Conservation (phyloP, 2,888 invertebrate genomes). For the Heteropelma amictum region DNA sequence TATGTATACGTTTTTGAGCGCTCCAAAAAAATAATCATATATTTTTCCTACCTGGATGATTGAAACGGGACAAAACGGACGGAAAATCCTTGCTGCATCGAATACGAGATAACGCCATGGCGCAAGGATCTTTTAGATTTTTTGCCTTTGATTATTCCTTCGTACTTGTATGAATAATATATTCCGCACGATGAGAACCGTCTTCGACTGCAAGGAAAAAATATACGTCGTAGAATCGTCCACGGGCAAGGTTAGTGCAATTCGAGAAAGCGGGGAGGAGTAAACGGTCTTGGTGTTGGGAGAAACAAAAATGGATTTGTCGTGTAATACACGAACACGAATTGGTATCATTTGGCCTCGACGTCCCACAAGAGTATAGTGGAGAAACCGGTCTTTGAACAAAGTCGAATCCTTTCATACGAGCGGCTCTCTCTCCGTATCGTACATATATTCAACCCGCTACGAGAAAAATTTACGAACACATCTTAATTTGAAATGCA, state of each 20-base stretch:
- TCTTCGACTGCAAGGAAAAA: background rate
- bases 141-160: background rate
- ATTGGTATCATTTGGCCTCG: background rate
- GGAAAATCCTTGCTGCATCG: constrained; percentile 55
- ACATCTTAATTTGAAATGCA: too few species aligned
- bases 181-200: background rate
- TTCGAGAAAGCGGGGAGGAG: constrained; percentile 21
- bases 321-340: background rate
- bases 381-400: background rate
- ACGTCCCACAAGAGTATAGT: background rate
- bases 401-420: background rate
- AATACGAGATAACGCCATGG: constrained; percentile 65
- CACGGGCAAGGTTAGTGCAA: constrained; percentile 34
- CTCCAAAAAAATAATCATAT: background rate
- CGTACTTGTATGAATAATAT: background rate
- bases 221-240: constrained; percentile 1
- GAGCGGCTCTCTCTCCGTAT: too few species aligned
- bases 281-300: constrained; percentile 6
- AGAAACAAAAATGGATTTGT: background rate
- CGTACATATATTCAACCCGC: too few species aligned
- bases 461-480: background rate
- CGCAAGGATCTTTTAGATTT: background rate
- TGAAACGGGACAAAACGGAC: constrained; percentile 53
- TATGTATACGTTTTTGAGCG: background rate
- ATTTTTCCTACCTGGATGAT: constrained; percentile 60